Base-by-base conservation (phyloP, 2,888 invertebrate species). In the Exephanes ischioxanthus region DNA sequence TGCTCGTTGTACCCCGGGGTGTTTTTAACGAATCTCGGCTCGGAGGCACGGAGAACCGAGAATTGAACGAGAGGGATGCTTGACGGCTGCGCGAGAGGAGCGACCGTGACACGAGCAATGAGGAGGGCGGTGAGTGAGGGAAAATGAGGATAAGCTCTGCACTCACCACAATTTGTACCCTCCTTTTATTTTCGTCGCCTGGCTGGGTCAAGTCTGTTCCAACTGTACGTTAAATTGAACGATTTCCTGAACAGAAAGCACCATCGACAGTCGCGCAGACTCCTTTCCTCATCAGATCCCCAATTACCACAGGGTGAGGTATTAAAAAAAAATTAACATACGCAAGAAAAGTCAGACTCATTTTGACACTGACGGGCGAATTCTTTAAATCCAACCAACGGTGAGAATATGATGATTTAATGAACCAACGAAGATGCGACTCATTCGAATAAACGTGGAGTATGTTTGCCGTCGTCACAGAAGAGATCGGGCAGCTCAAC, bases 191-290 rank as follows among this genome's bases (percentile, higher is more conserved):
- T 41, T 67, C 16, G 3, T 55, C 19, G 3, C 26, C 76, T 68
- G 45, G 45, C 19, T 63, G n/a, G 37, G 63, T 66, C 71, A 51
- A 66, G 71, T 61, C 75, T 61, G 30, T 78, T 76, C 33, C 83
- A 83, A 86, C 86, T 87, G 78, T 78, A 79, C 79, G 80, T 86
- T 79, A 81, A 85, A 85, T 76, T 79, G 48, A 85, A 79, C 76
- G 80, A 11, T 80, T 85, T 85, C 71, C 55, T 77, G 22, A 61
- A 78, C 55, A 55, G n/a, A 58, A 80, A 83, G 66, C 70, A 63
- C 63, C 19, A 14, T 70, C 41, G 33, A n/a, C 45, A 61, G 70
- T 37, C 70, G 19, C 11, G 72, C 72, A n/a, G 66, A 61, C 58
- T 45, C 16, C 22, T 45, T 19, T 37, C 53, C 37, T 66, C 41